Percentiles rank a stretch among this genome's conserved stretches.
These are phyloP conservation scores for Xiphophorus birchmanni DNA, from an alignment of 2,797 vertebrate species.

Conservation along the genomic window DNA sequence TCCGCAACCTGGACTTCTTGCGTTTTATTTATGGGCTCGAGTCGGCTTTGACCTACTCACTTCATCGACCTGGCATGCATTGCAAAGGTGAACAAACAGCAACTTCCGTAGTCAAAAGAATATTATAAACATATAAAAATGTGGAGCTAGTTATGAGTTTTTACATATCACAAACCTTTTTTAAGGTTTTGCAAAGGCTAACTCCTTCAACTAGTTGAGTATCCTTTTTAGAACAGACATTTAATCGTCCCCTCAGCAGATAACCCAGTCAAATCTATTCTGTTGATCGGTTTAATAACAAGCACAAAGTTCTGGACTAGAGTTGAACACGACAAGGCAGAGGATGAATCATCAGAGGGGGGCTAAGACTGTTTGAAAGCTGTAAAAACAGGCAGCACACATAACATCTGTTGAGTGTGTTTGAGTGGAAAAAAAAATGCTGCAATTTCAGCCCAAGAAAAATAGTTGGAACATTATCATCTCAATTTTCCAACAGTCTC, in stretches of 20 bases:
- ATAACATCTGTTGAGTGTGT: slow-evolving; percentile 64
- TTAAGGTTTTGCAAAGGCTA: not conserved
- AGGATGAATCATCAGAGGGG: slow-evolving; percentile 63
- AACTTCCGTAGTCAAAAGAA: not conserved
- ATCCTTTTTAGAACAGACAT: slow-evolving; percentile 1
- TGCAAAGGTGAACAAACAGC: not conserved
- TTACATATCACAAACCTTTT: not conserved
- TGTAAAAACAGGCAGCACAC: slow-evolving; percentile 69
- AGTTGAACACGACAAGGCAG: slow-evolving; percentile 55
- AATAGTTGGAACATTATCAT: slow-evolving; percentile 63
- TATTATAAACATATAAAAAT: too few species aligned
- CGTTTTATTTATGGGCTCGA: not conserved
- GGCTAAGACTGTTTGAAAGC: slow-evolving; percentile 65
- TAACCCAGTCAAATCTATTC: slow-evolving; percentile 23
- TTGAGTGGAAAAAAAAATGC: slow-evolving; percentile 28
- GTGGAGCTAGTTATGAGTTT: not conserved
- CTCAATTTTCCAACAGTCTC: slow-evolving; percentile 63
- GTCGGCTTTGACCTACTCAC: not conserved
- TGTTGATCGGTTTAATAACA: slow-evolving; percentile 46
- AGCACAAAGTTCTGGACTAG: slow-evolving; percentile 57
- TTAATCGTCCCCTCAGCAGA: slow-evolving; percentile 3
- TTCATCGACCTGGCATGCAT: not conserved
- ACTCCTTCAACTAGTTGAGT: not conserved
- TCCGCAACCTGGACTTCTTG: not conserved
- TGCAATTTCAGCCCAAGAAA: slow-evolving; percentile 61